A percentile compares a stretch with the other conserved stretches of the same genome.
These are phyloP conservation scores for Propsilocerus akamusi DNA, from an alignment of 1,140 invertebrate species.

Conservation along the genomic window DNA sequence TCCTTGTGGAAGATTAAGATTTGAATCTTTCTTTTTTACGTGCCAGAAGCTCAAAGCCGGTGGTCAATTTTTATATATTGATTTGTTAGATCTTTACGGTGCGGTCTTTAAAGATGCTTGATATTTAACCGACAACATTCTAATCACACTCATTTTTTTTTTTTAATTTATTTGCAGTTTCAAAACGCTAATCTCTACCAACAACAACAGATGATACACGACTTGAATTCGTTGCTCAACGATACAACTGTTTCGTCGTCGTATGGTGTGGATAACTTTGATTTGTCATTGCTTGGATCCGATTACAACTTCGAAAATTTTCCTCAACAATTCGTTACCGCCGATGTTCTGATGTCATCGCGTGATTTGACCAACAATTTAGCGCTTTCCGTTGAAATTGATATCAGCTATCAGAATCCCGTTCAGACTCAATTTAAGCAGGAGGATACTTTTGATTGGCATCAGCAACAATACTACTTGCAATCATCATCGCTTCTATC, in stretches of 20 bases:
- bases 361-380: neutral
- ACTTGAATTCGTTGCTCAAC: neutral
- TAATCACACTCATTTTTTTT: neutral
- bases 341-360: neutral
- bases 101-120: neutral
- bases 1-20: too few species aligned
- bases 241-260: neutral
- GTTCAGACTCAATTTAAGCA: neutral
- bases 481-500: neutral
- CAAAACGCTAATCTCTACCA: neutral
- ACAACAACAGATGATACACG: neutral
- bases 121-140: neutral
- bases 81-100: neutral
- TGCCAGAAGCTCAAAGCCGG: neutral
- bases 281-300: neutral
- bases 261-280: neutral
- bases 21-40: too few species aligned
- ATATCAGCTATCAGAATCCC: neutral
- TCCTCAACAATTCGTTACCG: neutral
- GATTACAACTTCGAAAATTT: neutral
- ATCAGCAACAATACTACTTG: neutral
- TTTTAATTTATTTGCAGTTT: neutral
- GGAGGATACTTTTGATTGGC: neutral
- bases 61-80: neutral
- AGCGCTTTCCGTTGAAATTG: neutral